Conservation (phyloP, 2,888 invertebrate genomes). For the Celastrina argiolus region DNA sequence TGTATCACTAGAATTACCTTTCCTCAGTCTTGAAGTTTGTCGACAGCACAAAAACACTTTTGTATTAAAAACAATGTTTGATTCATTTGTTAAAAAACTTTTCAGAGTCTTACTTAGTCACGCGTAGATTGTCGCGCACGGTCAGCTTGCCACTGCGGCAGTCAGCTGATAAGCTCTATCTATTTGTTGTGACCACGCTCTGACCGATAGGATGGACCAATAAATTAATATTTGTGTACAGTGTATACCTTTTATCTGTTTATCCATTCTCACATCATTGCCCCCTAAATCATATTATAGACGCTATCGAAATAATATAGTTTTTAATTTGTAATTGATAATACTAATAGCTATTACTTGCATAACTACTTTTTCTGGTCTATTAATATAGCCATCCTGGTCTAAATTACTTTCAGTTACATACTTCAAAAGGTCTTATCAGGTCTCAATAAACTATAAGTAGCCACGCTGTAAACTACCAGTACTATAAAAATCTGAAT, state of each 20-base stretch:
- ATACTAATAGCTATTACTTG: no score
- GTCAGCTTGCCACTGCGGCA: neutral
- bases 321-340: neutral
- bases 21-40: neutral
- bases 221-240: neutral
- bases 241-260: neutral
- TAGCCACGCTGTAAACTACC: no score
- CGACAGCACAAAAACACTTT: neutral
- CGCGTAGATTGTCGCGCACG: neutral
- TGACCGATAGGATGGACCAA: neutral
- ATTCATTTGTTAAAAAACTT: neutral
- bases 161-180: constrained; percentile 6
- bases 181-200: neutral
- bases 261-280: neutral
- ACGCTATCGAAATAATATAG: neutral
- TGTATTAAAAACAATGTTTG: neutral
- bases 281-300: neutral
- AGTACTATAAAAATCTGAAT: no score
- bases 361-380: no score
- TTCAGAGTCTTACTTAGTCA: neutral
- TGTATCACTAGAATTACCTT: neutral
- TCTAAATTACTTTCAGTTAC: no score
- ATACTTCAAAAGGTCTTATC: no score
- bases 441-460: no score
- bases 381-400: no score